Percentiles rank a stretch among this genome's conserved stretches.
Evolutionary conservation across 2,888 invertebrate genomes (phyloP).

Genomic region (Oscheius onirici): DNA sequence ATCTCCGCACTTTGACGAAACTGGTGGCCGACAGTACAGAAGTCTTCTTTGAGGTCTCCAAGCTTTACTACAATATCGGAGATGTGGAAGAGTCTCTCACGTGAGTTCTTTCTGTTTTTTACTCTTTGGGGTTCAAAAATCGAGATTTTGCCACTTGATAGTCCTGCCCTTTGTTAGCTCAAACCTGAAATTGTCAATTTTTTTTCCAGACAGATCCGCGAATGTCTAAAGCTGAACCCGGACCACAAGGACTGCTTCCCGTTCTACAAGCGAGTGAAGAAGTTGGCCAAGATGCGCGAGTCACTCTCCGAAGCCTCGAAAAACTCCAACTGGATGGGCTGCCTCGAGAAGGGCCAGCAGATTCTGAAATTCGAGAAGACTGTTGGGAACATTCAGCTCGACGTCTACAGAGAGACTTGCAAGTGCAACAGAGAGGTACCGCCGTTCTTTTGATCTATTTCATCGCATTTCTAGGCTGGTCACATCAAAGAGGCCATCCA

Average conservation of each 20-base stretch:
- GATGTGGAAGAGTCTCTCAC: conserved; percentile 89
- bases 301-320: conserved; percentile 37
- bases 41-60: conserved; percentile 85
- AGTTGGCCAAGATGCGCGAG: conserved; percentile 78
- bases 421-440: conserved; percentile 79
- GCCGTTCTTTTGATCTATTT: conserved; percentile 34
- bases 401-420: conserved; percentile 84
- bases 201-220: conserved; percentile 83
- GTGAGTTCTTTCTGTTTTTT: conserved; percentile 74
- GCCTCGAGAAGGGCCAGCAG: conserved; percentile 79
- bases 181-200: no score
- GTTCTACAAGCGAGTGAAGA: conserved; percentile 93
- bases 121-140: neutral
- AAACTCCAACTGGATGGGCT: conserved; percentile 76
- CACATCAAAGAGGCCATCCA: conserved; percentile 81
- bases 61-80: conserved; percentile 87
- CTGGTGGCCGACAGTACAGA: conserved; percentile 90
- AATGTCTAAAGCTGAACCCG: conserved; percentile 94
- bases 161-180: no score
- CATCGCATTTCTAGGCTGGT: conserved; percentile 77
- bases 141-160: no score
- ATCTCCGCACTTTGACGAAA: conserved; percentile 88
- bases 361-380: conserved; percentile 80
- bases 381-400: conserved; percentile 73
- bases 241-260: conserved; percentile 96